Evolutionary conservation across 2,888 invertebrate genomes (phyloP).

Genomic region (Clepsis dumicolana): DNA sequence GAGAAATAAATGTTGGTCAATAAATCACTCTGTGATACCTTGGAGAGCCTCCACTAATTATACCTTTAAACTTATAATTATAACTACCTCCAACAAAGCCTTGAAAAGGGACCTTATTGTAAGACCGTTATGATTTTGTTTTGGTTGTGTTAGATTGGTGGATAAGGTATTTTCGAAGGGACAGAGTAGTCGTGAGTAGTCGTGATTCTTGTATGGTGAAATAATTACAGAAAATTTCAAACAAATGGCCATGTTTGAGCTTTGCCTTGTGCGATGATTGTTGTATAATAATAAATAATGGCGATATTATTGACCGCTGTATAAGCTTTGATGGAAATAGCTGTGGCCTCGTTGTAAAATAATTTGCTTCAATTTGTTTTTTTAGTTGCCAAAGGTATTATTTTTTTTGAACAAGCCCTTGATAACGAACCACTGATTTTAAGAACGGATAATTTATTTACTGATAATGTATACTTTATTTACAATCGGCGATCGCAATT

Average conservation of each 20-base stretch:
- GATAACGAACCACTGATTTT: too few relatives aligned
- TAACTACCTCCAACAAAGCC: constrained; percentile 3
- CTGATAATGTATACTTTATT: too few relatives aligned
- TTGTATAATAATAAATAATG: constrained; percentile 42
- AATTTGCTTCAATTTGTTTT: constrained; percentile 10
- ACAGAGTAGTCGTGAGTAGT: constrained; percentile 20
- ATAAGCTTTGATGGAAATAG: constrained; percentile 31
- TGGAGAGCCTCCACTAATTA: constrained; percentile 46
- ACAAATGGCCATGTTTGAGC: constrained; percentile 52
- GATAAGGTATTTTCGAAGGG: constrained; percentile 38
- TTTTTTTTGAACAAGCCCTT: background rate
- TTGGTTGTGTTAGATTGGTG: background rate
- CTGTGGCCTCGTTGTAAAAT: constrained; percentile 31
- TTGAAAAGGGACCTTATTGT: constrained; percentile 3
- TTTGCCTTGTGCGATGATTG: constrained; percentile 48
- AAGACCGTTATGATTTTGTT: background rate
- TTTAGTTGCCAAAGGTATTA: background rate
- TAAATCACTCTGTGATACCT: constrained; percentile 33
- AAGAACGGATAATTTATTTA: too few relatives aligned
- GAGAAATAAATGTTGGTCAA: constrained; percentile 45
- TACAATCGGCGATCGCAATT: too few relatives aligned
- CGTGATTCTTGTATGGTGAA: constrained; percentile 58
- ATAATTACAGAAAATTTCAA: constrained; percentile 65
- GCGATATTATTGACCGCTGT: constrained; percentile 30
- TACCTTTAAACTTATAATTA: constrained; percentile 27